phyloP scores from a whole-genome alignment of 2,113 vertebrate genomes.

The Nibea albiflora region DNA sequence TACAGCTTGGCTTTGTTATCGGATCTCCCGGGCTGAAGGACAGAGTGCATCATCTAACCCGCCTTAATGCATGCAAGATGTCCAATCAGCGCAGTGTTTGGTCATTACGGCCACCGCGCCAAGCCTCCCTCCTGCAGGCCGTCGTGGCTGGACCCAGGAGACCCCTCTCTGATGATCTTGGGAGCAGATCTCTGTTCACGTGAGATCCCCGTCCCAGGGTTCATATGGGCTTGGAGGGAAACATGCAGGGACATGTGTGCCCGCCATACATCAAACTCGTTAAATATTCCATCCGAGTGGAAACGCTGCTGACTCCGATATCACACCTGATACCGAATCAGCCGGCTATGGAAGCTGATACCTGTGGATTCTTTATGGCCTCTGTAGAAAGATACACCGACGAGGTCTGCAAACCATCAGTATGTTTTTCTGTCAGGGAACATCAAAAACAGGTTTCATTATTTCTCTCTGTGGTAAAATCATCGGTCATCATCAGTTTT shows the following conservation, averaged over 20 bases:
- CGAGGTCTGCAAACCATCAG: background rate
- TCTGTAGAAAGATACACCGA: conserved; percentile 11
- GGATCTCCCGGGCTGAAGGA: conserved; percentile 75
- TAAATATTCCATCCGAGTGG: conserved; percentile 55
- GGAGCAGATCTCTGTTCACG: conserved; percentile 45
- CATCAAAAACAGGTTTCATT: background rate
- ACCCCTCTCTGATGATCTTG: conserved; percentile 52
- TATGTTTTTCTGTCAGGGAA: background rate
- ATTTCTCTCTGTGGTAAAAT: background rate
- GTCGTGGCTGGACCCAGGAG: conserved; percentile 38
- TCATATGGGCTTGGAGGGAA: conserved; percentile 33
- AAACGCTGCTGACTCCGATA: conserved; percentile 55
- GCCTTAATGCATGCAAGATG: conserved; percentile 82
- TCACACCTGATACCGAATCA: conserved; percentile 41
- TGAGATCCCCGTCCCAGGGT: conserved; percentile 19
- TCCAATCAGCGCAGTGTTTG: conserved; percentile 75
- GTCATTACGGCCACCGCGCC: conserved; percentile 47
- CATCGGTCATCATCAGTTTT: no score
- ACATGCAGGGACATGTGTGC: conserved; percentile 29
- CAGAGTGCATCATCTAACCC: conserved; percentile 77
- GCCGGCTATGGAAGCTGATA: conserved; percentile 56
- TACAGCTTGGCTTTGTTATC: conserved; percentile 79
- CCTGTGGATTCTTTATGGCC: conserved; percentile 37
- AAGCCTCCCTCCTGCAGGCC: conserved; percentile 65
- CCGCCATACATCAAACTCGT: conserved; percentile 61